Evolutionary conservation across 2,113 vertebrate species (phyloP), one percentile per base, ranked within the genome.

Genomic region (Protomyctophum bolini): DNA sequence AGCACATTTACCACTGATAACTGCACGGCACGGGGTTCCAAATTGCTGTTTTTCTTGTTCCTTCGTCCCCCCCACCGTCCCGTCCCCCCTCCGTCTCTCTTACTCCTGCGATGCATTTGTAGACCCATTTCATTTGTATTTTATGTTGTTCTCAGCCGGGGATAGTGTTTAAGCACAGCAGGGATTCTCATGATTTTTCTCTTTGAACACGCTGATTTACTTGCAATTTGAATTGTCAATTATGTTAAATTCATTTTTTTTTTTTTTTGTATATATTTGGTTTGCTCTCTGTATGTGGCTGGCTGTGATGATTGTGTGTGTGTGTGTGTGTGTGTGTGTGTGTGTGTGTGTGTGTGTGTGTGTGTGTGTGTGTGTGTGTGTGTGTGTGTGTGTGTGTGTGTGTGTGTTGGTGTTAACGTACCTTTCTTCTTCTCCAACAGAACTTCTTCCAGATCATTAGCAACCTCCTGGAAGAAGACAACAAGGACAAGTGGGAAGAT

Each of bases 391-490:
- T 68, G 77, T 77, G 60, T 84, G 21, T 68, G 76, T 46, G 63
- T 70, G 59, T 68, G 21, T 21, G 21, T 21, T 1, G 21, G 21
- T 21, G 21, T 21, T 21, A 2, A 49, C 83, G 62, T 68, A 63
- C 47, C 59, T 87, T 82, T 83, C 55, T 82, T 52, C 72, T 49
- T 82, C 52, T 90, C 93, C 91, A 68, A 68, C 95, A 99, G 98
- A 99, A 99, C 92, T 99, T 99, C 93, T 99, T 99, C 93, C 98
- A 99, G 93, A 98, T 98, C 90, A 97, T 99, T 94, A 99, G 98
- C 89, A 99, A 99, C 85, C 96, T 99, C 72, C 90, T 99, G 78
- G 97, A 99, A 88, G 98, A 99, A 90, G 98, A 99, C 91, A 98
- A 99, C 92, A 96, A 95, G 84, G 97, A 98, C 72, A 99, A 99